A percentile compares a stretch with the other conserved stretches of the same genome.
These are phyloP conservation scores for Etia nguti DNA, from an alignment of 2,113 vertebrate species.

Conservation along the genomic window DNA sequence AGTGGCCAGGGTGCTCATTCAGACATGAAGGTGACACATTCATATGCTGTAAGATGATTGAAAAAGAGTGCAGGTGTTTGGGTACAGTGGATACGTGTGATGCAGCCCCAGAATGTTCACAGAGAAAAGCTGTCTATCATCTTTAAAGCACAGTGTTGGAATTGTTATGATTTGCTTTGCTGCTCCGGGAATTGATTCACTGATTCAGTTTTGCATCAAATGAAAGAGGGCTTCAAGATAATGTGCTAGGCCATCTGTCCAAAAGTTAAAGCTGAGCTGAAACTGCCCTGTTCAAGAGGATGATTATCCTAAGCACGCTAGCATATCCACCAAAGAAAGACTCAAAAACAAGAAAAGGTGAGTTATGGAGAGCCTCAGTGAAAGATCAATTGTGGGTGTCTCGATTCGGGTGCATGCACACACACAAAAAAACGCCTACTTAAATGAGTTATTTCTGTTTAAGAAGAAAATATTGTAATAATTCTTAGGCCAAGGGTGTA, in stretches of 20 bases:
- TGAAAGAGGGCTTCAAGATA: not conserved
- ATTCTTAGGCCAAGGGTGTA: not conserved
- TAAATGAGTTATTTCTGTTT: not conserved
- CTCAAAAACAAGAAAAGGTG: not conserved
- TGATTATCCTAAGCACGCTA: not conserved
- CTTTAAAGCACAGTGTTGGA: not conserved
- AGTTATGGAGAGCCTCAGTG: not conserved
- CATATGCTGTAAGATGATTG: not conserved
- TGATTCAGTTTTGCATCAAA: not conserved
- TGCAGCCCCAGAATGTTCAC: not conserved
- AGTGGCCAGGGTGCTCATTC: not conserved
- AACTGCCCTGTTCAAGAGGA: not conserved
- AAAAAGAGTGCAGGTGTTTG: not conserved
- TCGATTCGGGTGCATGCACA: not conserved
- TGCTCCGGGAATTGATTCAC: not conserved
- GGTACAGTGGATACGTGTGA: not conserved
- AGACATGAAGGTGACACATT: not conserved
- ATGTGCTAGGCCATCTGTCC: not conserved
- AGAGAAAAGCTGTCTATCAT: not conserved
- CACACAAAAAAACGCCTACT: not conserved
- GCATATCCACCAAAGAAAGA: not conserved
- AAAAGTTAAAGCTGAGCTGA: not conserved
- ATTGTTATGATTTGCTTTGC: not conserved
- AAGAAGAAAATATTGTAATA: not conserved
- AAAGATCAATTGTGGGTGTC: not conserved